Percentiles rank a stretch among this genome's conserved stretches.
Evolutionary conservation across 2,888 invertebrate species (phyloP).

Genomic region (Lucinisca nassula): DNA sequence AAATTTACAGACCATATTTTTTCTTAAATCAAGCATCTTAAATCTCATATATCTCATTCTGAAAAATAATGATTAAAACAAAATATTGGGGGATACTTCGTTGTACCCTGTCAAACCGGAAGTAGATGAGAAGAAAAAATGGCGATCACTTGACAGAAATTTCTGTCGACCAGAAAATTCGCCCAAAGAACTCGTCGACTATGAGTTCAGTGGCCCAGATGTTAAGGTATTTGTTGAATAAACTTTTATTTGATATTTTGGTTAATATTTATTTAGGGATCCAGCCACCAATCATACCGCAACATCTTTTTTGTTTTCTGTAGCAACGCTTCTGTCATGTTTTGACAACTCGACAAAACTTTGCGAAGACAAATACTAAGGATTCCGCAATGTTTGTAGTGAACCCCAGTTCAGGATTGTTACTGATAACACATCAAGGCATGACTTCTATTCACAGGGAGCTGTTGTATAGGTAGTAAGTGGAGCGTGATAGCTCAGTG

Average conservation of each 20-base stretch:
- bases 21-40: too few relatives aligned
- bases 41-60: too few relatives aligned
- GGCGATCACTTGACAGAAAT: constrained; percentile 75
- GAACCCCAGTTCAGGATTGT: too few relatives aligned
- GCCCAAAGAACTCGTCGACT: constrained; percentile 72
- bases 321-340: constrained; percentile 38
- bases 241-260: not conserved
- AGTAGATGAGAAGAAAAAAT: constrained; percentile 69
- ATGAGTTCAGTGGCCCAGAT: constrained; percentile 82
- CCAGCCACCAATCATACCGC: not conserved
- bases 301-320: not conserved
- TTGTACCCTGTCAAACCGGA: constrained; percentile 20
- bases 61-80: too few relatives aligned
- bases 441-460: too few relatives aligned
- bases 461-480: too few relatives aligned
- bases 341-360: constrained; percentile 51
- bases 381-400: too few relatives aligned
- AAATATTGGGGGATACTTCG: too few relatives aligned
- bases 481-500: too few relatives aligned
- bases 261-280: not conserved
- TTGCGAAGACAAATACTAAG: too few relatives aligned
- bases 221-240: constrained; percentile 67
- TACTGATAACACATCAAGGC: too few relatives aligned
- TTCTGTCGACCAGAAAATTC: constrained; percentile 68
- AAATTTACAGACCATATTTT: too few relatives aligned